Conservation (phyloP, 2,797 vertebrate genomes). For the Enteromius argenteus region DNA sequence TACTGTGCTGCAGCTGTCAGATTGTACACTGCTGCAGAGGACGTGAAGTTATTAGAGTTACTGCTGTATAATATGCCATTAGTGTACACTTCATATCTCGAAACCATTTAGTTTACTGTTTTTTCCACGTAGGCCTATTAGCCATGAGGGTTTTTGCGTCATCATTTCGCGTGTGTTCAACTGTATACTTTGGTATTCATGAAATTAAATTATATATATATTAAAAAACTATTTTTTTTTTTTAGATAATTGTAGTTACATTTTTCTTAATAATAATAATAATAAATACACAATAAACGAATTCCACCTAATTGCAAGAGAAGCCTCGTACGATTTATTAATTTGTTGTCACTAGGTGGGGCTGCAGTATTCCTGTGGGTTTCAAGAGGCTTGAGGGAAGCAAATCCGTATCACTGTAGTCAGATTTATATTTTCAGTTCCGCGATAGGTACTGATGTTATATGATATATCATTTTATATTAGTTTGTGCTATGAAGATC, state of each 20-base stretch:
- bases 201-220: not conserved
- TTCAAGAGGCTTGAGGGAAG: not conserved
- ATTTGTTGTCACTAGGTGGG: constrained; percentile 27
- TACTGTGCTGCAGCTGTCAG: constrained; percentile 53
- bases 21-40: constrained; percentile 1
- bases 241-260: not conserved
- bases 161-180: not conserved
- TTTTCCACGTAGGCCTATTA: not conserved
- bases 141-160: not conserved
- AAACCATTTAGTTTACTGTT: not conserved
- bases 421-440: not conserved
- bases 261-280: not conserved
- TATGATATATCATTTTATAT: not conserved
- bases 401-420: not conserved
- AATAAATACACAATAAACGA: too few relatives aligned
- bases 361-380: constrained; percentile 18
- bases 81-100: not conserved
- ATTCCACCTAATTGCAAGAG: not conserved
- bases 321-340: not conserved
- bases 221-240: too few relatives aligned
- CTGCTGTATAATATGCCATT: not conserved
- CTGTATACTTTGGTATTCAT: not conserved
- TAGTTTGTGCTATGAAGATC: not conserved
- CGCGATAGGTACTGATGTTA: not conserved
- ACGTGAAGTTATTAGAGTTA: not conserved